Conservation (phyloP, 2,113 vertebrate species). For the Orthochromis indermauri region DNA sequence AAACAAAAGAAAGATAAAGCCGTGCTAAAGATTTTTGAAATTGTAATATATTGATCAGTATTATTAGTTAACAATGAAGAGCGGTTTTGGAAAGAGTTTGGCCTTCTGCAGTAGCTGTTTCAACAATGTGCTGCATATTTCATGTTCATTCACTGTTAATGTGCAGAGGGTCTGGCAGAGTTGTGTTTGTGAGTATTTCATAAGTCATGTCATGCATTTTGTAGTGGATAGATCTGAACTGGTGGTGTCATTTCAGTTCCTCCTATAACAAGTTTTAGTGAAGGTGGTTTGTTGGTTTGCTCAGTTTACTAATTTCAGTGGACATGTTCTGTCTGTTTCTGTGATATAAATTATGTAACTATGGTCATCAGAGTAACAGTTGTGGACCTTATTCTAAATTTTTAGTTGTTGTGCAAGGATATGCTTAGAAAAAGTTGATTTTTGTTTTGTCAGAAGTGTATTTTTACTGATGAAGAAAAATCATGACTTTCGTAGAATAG, state of each 20-base stretch:
- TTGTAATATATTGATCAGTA: not conserved
- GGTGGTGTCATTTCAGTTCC: not conserved
- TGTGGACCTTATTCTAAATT: not conserved
- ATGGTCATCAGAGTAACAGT: not conserved
- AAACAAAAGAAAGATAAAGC: not conserved
- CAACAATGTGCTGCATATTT: not conserved
- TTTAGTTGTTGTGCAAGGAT: not conserved
- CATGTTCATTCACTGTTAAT: slow-evolving; percentile 9
- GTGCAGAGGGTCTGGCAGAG: not conserved
- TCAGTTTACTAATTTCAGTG: not conserved
- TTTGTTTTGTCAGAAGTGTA: not conserved
- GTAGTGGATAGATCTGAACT: not conserved
- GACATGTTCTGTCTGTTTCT: not conserved
- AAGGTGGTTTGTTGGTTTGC: not conserved
- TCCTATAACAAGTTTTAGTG: not conserved
- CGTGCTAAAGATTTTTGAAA: not conserved
- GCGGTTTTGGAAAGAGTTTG: not conserved
- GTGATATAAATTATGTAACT: not conserved
- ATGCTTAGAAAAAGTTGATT: not conserved
- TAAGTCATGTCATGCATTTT: slow-evolving; percentile 44
- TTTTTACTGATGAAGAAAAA: not conserved
- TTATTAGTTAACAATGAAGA: not conserved
- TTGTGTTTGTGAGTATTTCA: slow-evolving; percentile 17
- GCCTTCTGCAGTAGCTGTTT: not conserved
- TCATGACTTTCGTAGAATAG: not conserved